Conservation (phyloP, 1,140 invertebrate genomes). For the Zaprionus taronus region DNA sequence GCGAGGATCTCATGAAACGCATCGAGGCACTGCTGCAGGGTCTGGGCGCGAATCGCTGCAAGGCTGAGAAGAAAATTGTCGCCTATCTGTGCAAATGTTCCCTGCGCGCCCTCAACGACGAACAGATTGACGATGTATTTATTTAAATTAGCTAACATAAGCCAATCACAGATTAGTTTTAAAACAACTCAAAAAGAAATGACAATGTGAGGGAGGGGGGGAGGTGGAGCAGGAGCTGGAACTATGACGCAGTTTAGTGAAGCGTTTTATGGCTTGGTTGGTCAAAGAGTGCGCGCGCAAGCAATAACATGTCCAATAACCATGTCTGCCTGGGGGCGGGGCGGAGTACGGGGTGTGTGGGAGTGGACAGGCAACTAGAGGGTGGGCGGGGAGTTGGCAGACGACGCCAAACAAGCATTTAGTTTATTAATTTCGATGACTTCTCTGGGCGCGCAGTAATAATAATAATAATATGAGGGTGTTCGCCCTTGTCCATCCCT, state of each 20-base stretch:
- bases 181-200: not conserved
- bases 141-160: slow-evolving; percentile 44
- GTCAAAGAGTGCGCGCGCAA: slow-evolving; percentile 79
- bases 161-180: slow-evolving; percentile 11
- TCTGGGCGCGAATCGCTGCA: slow-evolving; percentile 62
- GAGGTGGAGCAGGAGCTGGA: slow-evolving; percentile 46
- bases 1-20: slow-evolving; percentile 51
- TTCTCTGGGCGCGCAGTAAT: slow-evolving; percentile 39
- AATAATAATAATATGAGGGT: slow-evolving; percentile 54
- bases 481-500: slow-evolving; percentile 1
- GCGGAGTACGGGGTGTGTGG: not conserved
- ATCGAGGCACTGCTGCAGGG: slow-evolving; percentile 73
- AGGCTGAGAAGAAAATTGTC: slow-evolving; percentile 70
- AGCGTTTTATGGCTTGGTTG: slow-evolving; percentile 36
- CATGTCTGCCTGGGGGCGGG: slow-evolving; percentile 46
- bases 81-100: slow-evolving; percentile 77
- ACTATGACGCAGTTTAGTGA: slow-evolving; percentile 71
- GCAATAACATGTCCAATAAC: slow-evolving; percentile 78
- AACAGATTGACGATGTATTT: slow-evolving; percentile 72
- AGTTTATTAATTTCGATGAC: slow-evolving; percentile 78
- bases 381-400: not conserved
- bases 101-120: slow-evolving; percentile 62
- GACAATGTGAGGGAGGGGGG: not conserved
- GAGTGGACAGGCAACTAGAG: not conserved
- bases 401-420: slow-evolving; percentile 78